These are phyloP conservation scores for Enteromius unitaeniatus DNA, from an alignment of 2,797 vertebrate species.

Conservation along the genomic window DNA sequence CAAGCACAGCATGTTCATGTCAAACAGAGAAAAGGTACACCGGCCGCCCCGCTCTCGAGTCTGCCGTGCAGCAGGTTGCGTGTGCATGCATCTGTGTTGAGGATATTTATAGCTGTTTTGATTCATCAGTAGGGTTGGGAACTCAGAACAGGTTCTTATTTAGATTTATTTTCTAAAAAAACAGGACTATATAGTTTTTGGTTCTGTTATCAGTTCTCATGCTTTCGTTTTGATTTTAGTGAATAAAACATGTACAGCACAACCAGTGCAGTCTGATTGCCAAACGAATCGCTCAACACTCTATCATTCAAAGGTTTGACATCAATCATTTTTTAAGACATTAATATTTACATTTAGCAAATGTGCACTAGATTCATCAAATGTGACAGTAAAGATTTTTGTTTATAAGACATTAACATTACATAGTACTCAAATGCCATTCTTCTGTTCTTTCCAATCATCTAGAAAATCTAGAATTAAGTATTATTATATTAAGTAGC, in stretches of 20 bases:
- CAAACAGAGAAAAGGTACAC: slow-evolving; percentile 73
- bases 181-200: background rate
- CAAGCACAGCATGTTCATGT: slow-evolving; percentile 70
- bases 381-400: background rate
- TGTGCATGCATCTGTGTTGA: slow-evolving; percentile 5
- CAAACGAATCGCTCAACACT: background rate
- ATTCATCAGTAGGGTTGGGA: slow-evolving; percentile 3
- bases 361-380: background rate
- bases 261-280: background rate
- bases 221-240: background rate
- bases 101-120: slow-evolving; percentile 37
- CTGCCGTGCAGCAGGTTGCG: slow-evolving; percentile 39
- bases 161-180: background rate
- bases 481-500: no score
- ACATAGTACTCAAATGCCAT: background rate
- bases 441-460: background rate
- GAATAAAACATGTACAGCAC: background rate
- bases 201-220: background rate
- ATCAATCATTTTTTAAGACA: background rate
- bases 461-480: background rate
- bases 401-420: background rate
- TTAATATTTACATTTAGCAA: background rate
- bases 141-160: background rate
- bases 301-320: background rate
- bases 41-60: slow-evolving; percentile 2